Evolutionary conservation across 2,797 vertebrate species (phyloP).

Genomic region (Basileuterus tristriatus): DNA sequence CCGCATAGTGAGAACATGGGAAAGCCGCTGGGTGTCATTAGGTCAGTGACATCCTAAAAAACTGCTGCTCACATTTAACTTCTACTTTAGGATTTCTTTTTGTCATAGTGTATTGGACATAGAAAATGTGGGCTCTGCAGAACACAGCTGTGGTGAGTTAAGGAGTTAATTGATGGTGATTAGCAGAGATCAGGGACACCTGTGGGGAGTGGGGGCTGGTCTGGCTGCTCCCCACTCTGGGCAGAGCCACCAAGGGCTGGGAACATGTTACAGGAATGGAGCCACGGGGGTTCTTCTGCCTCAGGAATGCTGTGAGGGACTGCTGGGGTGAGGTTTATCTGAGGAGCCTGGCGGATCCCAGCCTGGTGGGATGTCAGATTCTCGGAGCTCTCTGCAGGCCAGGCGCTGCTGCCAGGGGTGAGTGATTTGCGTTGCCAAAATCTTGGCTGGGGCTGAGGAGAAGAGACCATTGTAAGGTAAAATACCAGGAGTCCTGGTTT

Average conservation of each 20-base stretch:
- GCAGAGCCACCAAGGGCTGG: not conserved
- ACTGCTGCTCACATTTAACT: not conserved
- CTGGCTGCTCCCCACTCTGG: not conserved
- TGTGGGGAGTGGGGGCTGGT: not conserved
- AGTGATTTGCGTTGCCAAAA: rapidly evolving
- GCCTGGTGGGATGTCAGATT: rapidly evolving
- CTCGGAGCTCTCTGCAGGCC: rapidly evolving
- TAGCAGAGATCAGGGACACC: not conserved
- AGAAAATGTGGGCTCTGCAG: not conserved
- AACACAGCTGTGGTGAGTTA: not conserved
- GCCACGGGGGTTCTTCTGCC: rapidly evolving
- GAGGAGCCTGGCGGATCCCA: rapidly evolving
- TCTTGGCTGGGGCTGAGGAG: not conserved
- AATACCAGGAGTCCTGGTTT: not conserved
- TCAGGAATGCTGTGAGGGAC: rapidly evolving
- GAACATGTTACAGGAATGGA: rapidly evolving
- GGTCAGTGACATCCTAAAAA: not conserved
- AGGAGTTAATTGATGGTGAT: not conserved
- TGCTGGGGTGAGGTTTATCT: rapidly evolving
- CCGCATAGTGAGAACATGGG: not conserved
- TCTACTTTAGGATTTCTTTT: not conserved
- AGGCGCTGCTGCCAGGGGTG: rapidly evolving
- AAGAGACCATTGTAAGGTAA: rapidly evolving
- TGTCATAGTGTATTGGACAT: not conserved
- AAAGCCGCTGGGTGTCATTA: no score